phyloP scores from a whole-genome alignment of 1,140 invertebrate genomes.

The Drosophila funebris region DNA sequence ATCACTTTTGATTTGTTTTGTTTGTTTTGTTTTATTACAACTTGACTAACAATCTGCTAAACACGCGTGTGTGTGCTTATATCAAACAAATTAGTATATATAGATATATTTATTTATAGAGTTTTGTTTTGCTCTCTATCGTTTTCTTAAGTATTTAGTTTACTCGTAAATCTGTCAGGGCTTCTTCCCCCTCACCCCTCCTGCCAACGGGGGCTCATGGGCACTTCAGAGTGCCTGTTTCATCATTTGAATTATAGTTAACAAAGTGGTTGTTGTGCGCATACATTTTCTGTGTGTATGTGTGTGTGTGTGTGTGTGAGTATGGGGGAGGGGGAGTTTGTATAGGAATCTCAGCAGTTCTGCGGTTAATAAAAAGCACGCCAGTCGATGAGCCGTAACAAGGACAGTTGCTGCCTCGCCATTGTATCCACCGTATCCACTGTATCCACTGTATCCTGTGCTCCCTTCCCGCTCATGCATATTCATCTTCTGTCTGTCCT shows the following conservation, averaged over 20 bases:
- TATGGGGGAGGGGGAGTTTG: neutral
- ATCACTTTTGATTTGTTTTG: slow-evolving; percentile 65
- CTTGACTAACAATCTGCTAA: slow-evolving; percentile 41
- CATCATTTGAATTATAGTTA: slow-evolving; percentile 44
- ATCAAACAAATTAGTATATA: slow-evolving; percentile 51
- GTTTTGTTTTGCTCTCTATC: neutral
- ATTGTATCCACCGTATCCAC: neutral
- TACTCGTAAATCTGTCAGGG: slow-evolving; percentile 4
- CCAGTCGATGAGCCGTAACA: slow-evolving; percentile 2
- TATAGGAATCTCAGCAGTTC: neutral
- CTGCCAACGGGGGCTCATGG: neutral
- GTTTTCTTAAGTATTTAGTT: slow-evolving; percentile 20
- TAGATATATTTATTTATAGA: slow-evolving; percentile 3
- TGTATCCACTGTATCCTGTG: too few species aligned
- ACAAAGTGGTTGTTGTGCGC: slow-evolving; percentile 66
- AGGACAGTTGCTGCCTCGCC: neutral
- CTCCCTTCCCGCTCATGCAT: neutral
- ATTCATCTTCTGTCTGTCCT: slow-evolving; percentile 5
- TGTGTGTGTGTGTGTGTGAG: neutral
- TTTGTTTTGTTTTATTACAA: slow-evolving; percentile 17
- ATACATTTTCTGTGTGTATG: slow-evolving; percentile 65
- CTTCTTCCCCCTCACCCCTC: neutral
- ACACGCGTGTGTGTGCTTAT: slow-evolving; percentile 35
- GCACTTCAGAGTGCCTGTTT: slow-evolving; percentile 57
- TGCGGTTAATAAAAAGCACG: neutral